Percentiles rank a stretch among this genome's conserved stretches.
These are phyloP conservation scores for Leptothorax acervorum DNA, from an alignment of 2,888 invertebrate species.

Conservation along the genomic window DNA sequence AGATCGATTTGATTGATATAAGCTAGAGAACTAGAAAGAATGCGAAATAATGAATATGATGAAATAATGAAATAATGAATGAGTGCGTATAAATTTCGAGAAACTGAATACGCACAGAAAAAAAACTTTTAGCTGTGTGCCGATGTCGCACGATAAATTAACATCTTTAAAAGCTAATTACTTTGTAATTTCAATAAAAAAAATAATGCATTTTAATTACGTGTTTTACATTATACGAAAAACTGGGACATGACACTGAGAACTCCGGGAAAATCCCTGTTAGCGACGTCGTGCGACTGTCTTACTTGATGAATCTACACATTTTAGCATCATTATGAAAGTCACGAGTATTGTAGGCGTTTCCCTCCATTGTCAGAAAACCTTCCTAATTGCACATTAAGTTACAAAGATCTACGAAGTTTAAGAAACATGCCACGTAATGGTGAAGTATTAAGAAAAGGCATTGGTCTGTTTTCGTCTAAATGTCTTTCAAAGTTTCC, in stretches of 20 bases:
- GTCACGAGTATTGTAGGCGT: not conserved
- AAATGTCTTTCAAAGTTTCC: not conserved
- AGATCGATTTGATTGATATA: not conserved
- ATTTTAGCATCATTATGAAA: conserved; percentile 14
- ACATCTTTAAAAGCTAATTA: not conserved
- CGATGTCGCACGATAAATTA: not conserved
- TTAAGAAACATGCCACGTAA: conserved; percentile 8
- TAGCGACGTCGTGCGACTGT: not conserved
- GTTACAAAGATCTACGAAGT: conserved; percentile 2
- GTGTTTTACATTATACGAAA: not conserved
- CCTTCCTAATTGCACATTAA: not conserved
- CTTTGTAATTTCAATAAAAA: not conserved
- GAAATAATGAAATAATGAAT: not conserved
- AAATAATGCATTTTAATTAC: not conserved
- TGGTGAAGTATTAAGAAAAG: not conserved
- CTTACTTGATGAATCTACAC: not conserved
- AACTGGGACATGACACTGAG: not conserved
- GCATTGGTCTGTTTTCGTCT: not conserved
- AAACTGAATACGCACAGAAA: not conserved
- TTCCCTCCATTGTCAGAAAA: not conserved
- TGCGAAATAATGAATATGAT: not conserved
- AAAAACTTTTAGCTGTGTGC: not conserved
- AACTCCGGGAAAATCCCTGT: not conserved
- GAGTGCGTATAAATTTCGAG: conserved; percentile 1
- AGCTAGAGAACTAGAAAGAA: not conserved